Base-by-base conservation (phyloP, 2,797 vertebrate genomes). In the Numenius phaeopus region DNA sequence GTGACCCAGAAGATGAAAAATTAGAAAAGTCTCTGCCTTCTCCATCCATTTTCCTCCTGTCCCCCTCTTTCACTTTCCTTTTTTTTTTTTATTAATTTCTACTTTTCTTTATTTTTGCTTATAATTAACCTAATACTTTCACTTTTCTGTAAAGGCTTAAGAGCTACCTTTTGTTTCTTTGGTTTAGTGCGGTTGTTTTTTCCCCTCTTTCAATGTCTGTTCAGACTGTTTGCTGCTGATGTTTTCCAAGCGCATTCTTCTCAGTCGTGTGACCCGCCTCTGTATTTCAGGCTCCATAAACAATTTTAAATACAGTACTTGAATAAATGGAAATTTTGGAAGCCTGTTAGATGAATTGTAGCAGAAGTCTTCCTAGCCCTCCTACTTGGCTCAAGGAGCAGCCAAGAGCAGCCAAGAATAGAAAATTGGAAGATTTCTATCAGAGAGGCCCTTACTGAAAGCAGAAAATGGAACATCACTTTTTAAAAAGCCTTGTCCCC, bases 401-500 rank as follows among this genome's bases (percentile, higher is more conserved):
- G 34, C n/a, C 90, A 49, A 14, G 55, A 90, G 67, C 59, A 87
- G 30, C 59, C 26, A 76, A 82, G 69, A 76, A 66, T 26, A 87
- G 66, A 90, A 90, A 77, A 84, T 6, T 89, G 70, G 52, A 91
- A 83, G 40, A 14, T 52, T 81, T 93, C 70, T 84, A 83, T 67
- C 52, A 89, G 70, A 91, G 75, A 80, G 55, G 61, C 46, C 57
- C 62, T 89, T 92, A 37, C 66, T 90, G 71, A 65, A 77, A 94
- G 77, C 9, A 75, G 34, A 86, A 90, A 91, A 88, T 22, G 15
- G 10, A 89, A 22, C 46, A 29, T 1, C 1, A 2, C n/a, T 73
- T 95, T 79, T 87, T 40, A 58, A 86, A 90, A 90, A 66, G 30
- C 20, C 22, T 78, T 21, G 27, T 67, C 49, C 62, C 69, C 0